Conservation (phyloP, 2,113 vertebrate genomes). For the Tyrannus savana region DNA sequence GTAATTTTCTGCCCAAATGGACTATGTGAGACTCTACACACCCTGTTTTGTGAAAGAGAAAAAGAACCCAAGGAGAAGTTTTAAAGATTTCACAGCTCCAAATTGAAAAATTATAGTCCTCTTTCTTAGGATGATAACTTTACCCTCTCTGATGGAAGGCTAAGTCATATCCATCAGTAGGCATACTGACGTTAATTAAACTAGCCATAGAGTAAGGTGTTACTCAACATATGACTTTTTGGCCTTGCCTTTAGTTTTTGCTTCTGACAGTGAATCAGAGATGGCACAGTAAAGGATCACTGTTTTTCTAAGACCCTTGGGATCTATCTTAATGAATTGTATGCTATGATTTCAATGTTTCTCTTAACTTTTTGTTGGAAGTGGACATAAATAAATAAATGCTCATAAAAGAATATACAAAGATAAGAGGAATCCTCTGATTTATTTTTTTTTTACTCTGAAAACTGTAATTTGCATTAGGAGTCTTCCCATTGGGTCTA, state of each 20-base stretch:
- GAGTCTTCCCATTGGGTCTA: background rate
- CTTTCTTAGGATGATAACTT: background rate
- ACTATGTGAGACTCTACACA: background rate
- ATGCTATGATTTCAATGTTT: background rate
- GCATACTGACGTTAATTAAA: background rate
- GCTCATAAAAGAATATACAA: background rate
- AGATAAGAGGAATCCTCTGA: background rate
- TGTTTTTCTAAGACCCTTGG: background rate
- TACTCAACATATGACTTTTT: background rate
- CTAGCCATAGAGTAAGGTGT: background rate
- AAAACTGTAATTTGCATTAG: background rate
- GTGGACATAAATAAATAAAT: background rate
- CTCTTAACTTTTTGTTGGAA: background rate
- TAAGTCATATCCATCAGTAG: background rate
- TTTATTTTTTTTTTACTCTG: background rate
- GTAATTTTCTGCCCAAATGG: background rate
- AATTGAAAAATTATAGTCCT: background rate
- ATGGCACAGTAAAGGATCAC: background rate
- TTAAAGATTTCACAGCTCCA: background rate
- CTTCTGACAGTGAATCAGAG: background rate
- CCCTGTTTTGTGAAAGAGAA: background rate
- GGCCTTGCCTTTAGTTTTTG: background rate
- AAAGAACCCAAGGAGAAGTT: background rate
- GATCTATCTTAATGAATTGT: background rate
- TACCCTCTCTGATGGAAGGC: background rate